These are phyloP conservation scores for Stenodema calcarata DNA, from an alignment of 2,888 invertebrate species.

Conservation along the genomic window DNA sequence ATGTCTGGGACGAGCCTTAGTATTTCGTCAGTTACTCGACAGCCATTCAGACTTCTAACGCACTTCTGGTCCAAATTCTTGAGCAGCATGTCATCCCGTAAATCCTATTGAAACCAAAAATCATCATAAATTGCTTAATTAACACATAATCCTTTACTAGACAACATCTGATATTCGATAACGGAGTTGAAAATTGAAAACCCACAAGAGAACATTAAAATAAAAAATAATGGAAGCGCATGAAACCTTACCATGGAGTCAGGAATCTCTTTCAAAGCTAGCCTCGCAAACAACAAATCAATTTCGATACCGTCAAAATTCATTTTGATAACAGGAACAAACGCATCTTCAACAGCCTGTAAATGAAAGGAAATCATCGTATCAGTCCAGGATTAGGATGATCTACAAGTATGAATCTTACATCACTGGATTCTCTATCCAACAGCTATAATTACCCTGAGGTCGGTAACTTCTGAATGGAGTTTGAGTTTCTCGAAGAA, in stretches of 20 bases:
- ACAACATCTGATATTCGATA: too few species aligned
- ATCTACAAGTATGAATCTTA: too few species aligned
- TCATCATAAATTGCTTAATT: too few species aligned
- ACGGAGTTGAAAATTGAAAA: too few species aligned
- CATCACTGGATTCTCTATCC: background rate
- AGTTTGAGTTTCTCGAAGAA: slow-evolving; percentile 90
- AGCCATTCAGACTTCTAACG: slow-evolving; percentile 95
- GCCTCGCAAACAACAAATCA: slow-evolving; percentile 94
- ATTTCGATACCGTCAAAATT: slow-evolving; percentile 98
- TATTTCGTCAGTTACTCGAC: slow-evolving; percentile 98
- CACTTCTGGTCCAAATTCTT: slow-evolving; percentile 96
- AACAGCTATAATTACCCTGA: slow-evolving; percentile 68
- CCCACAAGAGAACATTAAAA: too few species aligned
- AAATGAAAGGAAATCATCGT: slow-evolving; percentile 7
- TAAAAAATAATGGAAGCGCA: too few species aligned
- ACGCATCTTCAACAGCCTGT: slow-evolving; percentile 95
- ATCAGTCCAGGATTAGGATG: background rate
- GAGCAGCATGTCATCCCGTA: slow-evolving; percentile 87
- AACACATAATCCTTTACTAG: too few species aligned
- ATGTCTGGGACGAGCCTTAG: slow-evolving; percentile 93
- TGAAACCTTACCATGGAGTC: slow-evolving; percentile 68
- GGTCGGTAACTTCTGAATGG: slow-evolving; percentile 83
- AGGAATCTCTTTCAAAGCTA: slow-evolving; percentile 94
- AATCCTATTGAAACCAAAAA: slow-evolving; percentile 67
- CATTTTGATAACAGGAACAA: slow-evolving; percentile 99